phyloP scores from a whole-genome alignment of 64 coral and sea anemone genomes.

The Astreopora myriophthalma region DNA sequence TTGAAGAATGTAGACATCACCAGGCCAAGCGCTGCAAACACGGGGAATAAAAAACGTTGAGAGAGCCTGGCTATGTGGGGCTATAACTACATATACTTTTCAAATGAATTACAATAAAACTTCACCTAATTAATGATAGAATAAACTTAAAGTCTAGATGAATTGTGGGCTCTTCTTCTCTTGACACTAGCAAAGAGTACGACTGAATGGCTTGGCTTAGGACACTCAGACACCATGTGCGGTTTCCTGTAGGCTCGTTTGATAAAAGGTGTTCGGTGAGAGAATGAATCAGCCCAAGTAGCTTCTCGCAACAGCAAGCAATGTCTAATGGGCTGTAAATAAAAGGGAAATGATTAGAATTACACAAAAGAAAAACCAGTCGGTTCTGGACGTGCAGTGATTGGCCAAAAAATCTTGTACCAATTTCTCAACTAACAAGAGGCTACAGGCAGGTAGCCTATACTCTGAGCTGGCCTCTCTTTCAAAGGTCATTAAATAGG shows the following conservation, averaged over 20 bases:
- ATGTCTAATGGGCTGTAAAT: constrained; percentile 17
- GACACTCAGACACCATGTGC: not conserved
- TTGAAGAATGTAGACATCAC: constrained; percentile 80
- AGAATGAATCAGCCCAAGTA: not conserved
- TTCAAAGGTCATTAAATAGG: too few relatives aligned
- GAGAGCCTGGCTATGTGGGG: too few relatives aligned
- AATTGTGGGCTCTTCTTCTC: not conserved
- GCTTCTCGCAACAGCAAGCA: not conserved
- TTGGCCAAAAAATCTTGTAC: too few relatives aligned
- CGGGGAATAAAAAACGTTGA: too few relatives aligned
- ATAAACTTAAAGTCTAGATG: constrained; percentile 2
- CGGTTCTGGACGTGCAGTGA: too few relatives aligned
- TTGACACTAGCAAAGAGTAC: not conserved
- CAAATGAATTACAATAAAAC: not conserved
- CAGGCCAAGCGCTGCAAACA: constrained; percentile 52
- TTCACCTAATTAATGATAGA: constrained; percentile 22
- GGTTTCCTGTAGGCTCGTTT: not conserved
- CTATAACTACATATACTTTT: too few relatives aligned
- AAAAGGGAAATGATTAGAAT: not conserved
- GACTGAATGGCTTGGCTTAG: constrained; percentile 48
- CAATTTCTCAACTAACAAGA: too few relatives aligned
- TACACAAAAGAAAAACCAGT: too few relatives aligned
- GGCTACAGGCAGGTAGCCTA: too few relatives aligned
- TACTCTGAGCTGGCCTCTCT: too few relatives aligned
- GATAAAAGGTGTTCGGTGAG: not conserved